These are phyloP conservation scores for Polia nebulosa DNA, from an alignment of 2,888 invertebrate genomes.

Conservation along the genomic window DNA sequence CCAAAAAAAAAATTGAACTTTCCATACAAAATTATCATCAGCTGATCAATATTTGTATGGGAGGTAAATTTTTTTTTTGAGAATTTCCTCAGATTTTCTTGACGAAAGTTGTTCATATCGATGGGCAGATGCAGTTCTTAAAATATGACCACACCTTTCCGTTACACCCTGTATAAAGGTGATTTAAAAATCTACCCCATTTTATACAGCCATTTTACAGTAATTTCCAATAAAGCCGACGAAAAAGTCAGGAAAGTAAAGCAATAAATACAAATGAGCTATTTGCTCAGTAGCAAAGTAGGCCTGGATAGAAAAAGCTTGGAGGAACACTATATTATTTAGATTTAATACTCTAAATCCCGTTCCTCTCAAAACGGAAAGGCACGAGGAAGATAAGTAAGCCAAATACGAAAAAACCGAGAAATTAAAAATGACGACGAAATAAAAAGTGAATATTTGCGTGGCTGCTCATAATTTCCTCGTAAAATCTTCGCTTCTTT, in stretches of 20 bases:
- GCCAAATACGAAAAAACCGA: constrained; percentile 31
- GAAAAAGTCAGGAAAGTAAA: not conserved
- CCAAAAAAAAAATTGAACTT: too few relatives aligned
- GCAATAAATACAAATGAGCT: not conserved
- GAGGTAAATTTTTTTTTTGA: too few relatives aligned
- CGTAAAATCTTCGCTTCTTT: constrained; percentile 34
- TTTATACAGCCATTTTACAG: not conserved
- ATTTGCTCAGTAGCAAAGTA: constrained; percentile 7
- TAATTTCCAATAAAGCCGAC: not conserved
- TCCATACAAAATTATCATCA: too few relatives aligned
- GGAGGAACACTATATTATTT: constrained; percentile 33
- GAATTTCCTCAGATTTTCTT: too few relatives aligned
- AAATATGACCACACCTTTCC: too few relatives aligned
- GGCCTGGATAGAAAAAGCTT: not conserved
- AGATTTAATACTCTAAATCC: constrained; percentile 34
- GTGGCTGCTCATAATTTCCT: constrained; percentile 45
- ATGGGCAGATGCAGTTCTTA: too few relatives aligned
- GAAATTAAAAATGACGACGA: constrained; percentile 41
- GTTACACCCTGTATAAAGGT: too few relatives aligned
- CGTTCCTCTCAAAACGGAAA: constrained; percentile 10
- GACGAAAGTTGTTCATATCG: too few relatives aligned
- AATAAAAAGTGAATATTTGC: constrained; percentile 57
- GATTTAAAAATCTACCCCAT: not conserved
- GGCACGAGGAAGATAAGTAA: constrained; percentile 22
- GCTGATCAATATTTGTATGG: too few relatives aligned